A percentile compares a stretch with the other conserved stretches of the same genome.
Conservation (phyloP, 1,140 invertebrate genomes). For the Paracyclopina nana region DNA sequence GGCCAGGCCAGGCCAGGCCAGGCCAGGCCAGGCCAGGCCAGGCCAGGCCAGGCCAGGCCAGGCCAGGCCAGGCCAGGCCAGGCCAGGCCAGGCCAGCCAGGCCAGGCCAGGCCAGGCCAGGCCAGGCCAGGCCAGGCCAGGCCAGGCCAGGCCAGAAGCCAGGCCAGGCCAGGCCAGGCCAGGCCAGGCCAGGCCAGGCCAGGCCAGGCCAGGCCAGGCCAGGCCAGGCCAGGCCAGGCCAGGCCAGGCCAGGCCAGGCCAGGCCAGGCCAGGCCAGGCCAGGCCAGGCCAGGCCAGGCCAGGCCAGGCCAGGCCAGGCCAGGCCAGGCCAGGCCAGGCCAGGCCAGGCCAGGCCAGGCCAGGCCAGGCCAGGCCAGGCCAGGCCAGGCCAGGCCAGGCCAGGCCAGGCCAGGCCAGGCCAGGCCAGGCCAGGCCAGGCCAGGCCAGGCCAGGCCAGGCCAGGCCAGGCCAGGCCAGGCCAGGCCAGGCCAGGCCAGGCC, state of each 20-base stretch:
- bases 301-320: slow-evolving; percentile 19
- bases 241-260: slow-evolving; percentile 18
- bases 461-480: slow-evolving; percentile 17
- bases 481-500: slow-evolving; percentile 15
- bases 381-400: slow-evolving; percentile 20
- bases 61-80: slow-evolving; percentile 20
- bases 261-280: slow-evolving; percentile 11
- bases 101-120: slow-evolving; percentile 18
- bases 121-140: slow-evolving; percentile 10
- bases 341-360: slow-evolving; percentile 19
- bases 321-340: slow-evolving; percentile 19
- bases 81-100: too few species aligned
- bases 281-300: slow-evolving; percentile 17
- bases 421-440: slow-evolving; percentile 17
- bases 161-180: slow-evolving; percentile 17
- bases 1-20: slow-evolving; percentile 21
- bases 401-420: slow-evolving; percentile 19
- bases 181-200: slow-evolving; percentile 13
- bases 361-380: slow-evolving; percentile 19
- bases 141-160: too few species aligned
- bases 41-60: slow-evolving; percentile 19
- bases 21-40: slow-evolving; percentile 19
- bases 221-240: slow-evolving; percentile 19
- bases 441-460: slow-evolving; percentile 18
- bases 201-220: slow-evolving; percentile 19